Evolutionary conservation across 2,888 invertebrate genomes (phyloP), one percentile per base, ranked within the genome.

Genomic region (Chrysolina haemoptera): DNA sequence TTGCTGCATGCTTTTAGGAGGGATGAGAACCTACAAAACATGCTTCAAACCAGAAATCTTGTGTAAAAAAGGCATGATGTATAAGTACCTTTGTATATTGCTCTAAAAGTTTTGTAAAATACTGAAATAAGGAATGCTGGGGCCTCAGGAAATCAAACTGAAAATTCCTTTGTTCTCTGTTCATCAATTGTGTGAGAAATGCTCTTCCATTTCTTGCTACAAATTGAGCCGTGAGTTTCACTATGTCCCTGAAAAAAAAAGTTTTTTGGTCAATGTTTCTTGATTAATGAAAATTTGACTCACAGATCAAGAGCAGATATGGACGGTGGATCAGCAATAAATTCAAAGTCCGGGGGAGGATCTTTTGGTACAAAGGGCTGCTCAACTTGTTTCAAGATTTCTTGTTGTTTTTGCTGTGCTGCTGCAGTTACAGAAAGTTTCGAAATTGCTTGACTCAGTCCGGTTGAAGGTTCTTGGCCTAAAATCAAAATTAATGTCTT

Each of bases 61-160:
- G 14, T 40, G 11, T 10, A 53, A 50, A 43, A 41, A n/a, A 40
- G 10, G 11, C n/a, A 4, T 41, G 11, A 20, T 40, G 3, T 12
- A 78, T 67, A 70, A 3, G 12, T 82, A 93, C 94, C 90, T 99
- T 99, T 0, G 99, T 99, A 85, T 99, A 99, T 87, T 99, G 99
- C 85, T 99, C 99, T 63, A 99, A 90, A 0, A 99, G 91, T 84
- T 98, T 96, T 0, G 99, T 99, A 86, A 99, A 99, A 88, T 99
- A 99, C 84, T 96, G 97, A 87, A 99, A 99, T 12, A 99, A 91
- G 0, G 98, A 98, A 89, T 99, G 99, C 85, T 99, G 99, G 0
- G 99, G 99, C 2, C 99, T 92, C 4, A 99, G 90, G 87, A 99
- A 99, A 88, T 99, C 99, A 90, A 99, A 99, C 87, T 99, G 98